A percentile compares a stretch with the other conserved stretches of the same genome.
Conservation (phyloP, 1,140 invertebrate species). For the Euura lappo region DNA sequence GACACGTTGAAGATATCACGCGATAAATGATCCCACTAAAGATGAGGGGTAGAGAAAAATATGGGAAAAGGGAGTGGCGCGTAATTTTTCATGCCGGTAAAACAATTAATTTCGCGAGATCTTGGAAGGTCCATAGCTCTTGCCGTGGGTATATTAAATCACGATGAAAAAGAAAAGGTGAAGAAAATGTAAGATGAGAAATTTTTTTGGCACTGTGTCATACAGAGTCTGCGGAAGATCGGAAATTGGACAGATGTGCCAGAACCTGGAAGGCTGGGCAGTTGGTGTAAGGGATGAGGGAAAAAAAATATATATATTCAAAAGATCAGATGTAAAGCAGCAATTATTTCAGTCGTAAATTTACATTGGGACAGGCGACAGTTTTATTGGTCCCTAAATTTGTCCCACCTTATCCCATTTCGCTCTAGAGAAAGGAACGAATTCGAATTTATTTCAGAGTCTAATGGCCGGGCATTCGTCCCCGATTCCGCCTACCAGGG, state of each 20-base stretch:
- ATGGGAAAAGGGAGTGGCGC: slow-evolving; percentile 2
- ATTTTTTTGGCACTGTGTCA: neutral
- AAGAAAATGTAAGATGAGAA: neutral
- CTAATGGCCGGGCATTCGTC: slow-evolving; percentile 14
- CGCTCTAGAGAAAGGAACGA: slow-evolving; percentile 34
- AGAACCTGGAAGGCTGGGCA: too few species aligned
- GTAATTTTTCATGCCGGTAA: slow-evolving; percentile 5
- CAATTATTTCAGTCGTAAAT: slow-evolving; percentile 6
- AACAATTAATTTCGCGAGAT: slow-evolving; percentile 6
- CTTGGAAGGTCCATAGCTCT: slow-evolving; percentile 1
- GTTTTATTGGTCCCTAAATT: slow-evolving; percentile 7
- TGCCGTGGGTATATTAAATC: neutral
- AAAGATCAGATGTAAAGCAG: slow-evolving; percentile 5
- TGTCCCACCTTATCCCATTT: slow-evolving; percentile 17
- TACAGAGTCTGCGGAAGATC: neutral
- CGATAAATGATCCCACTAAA: slow-evolving; percentile 1
- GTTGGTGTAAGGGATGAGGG: neutral
- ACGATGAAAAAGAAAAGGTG: neutral
- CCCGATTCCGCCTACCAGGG: slow-evolving; percentile 6
- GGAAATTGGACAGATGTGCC: neutral
- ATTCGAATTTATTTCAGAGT: slow-evolving; percentile 13
- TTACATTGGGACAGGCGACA: slow-evolving; percentile 6
- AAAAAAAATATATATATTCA: neutral
- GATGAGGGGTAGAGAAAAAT: neutral
- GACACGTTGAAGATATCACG: slow-evolving; percentile 6